A percentile compares a stretch with the other conserved stretches of the same genome.
These are phyloP conservation scores for Stenolophus ochropezus DNA, from an alignment of 2,888 invertebrate species.

Conservation along the genomic window DNA sequence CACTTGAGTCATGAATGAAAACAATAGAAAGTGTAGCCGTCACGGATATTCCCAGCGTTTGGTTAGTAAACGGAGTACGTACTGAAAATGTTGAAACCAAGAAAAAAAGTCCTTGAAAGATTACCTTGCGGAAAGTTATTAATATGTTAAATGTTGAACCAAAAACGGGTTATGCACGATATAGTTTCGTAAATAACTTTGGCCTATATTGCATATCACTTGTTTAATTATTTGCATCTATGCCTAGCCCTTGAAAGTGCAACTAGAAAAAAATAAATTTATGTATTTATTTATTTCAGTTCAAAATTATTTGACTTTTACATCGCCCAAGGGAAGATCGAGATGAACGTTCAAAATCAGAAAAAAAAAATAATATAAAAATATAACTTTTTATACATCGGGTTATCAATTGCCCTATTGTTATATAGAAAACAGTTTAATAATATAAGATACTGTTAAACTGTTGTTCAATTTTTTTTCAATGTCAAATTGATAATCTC, in stretches of 20 bases:
- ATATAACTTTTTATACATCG: no score
- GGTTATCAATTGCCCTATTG: no score
- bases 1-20: conserved; percentile 21
- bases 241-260: background rate
- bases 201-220: conserved; percentile 2
- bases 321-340: no score
- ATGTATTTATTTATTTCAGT: no score
- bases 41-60: conserved; percentile 17
- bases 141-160: conserved; percentile 20
- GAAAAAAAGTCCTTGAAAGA: conserved; percentile 15
- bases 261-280: no score
- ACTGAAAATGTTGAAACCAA: conserved; percentile 27
- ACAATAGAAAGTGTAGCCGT: conserved; percentile 23
- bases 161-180: conserved; percentile 14
- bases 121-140: conserved; percentile 35
- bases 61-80: background rate
- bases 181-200: background rate
- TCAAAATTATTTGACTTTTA: no score
- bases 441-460: no score
- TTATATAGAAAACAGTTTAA: no score
- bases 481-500: no score
- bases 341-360: no score
- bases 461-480: no score
- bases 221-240: background rate
- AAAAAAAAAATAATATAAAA: no score